Conservation (phyloP, 2,888 invertebrate genomes). For the Melanostoma scalare region DNA sequence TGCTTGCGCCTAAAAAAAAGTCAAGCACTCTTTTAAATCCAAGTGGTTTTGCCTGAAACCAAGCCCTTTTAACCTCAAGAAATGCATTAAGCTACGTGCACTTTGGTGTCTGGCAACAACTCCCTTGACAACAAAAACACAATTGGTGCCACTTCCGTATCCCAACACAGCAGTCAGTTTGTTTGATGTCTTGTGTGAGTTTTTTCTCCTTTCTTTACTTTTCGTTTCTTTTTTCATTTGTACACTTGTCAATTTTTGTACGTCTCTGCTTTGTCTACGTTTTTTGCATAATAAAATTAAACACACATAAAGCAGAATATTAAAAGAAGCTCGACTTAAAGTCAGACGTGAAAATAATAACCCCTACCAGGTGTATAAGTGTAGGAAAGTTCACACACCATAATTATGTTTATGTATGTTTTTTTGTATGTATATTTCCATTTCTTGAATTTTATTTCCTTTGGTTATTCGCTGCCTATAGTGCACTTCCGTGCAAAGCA, state of each 20-base stretch:
- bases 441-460: conserved; percentile 41
- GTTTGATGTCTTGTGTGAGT: conserved; percentile 25
- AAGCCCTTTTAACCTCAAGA: background rate
- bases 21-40: no score
- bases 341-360: conserved; percentile 22
- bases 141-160: conserved; percentile 66
- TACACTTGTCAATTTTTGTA: conserved; percentile 63
- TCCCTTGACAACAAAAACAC: conserved; percentile 28
- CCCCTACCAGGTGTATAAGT: conserved; percentile 11
- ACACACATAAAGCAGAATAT: conserved; percentile 36
- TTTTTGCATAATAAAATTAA: conserved; percentile 66
- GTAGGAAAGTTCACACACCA: background rate
- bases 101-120: conserved; percentile 54
- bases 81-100: conserved; percentile 3
- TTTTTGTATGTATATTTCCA: conserved; percentile 8
- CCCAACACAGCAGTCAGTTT: conserved; percentile 42
- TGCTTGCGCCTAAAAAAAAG: no score
- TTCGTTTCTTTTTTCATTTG: conserved; percentile 16
- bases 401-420: conserved; percentile 10
- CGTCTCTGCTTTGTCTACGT: conserved; percentile 55
- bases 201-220: conserved; percentile 13
- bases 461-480: conserved; percentile 52
- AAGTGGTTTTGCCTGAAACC: no score
- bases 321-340: conserved; percentile 15
- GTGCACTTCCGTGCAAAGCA: conserved; percentile 68